A percentile compares a stretch with the other conserved stretches of the same genome.
phyloP scores from a whole-genome alignment of 2,888 invertebrate species.

The Selenia dentaria region DNA sequence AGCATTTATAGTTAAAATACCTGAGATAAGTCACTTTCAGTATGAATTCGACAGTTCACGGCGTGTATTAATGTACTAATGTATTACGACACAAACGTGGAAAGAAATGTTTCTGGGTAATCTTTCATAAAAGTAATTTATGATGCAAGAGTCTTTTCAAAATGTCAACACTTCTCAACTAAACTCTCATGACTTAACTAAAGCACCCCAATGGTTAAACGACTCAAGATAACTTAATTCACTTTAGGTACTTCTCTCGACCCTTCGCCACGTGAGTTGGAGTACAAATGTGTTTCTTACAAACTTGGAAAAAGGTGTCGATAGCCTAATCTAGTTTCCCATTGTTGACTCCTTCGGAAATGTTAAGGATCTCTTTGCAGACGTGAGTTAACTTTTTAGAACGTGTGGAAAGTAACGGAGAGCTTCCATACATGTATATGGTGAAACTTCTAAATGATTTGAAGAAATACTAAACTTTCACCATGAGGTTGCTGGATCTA shows the following conservation, averaged over 20 bases:
- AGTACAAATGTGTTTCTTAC: slow-evolving; percentile 33
- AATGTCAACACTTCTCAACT: neutral
- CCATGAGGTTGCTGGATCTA: too few species aligned
- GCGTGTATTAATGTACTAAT: too few species aligned
- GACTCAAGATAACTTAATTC: slow-evolving; percentile 34
- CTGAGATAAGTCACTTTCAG: too few species aligned
- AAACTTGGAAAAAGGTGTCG: slow-evolving; percentile 37
- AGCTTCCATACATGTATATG: too few species aligned
- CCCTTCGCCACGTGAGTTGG: slow-evolving; percentile 35
- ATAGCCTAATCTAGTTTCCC: slow-evolving; percentile 45
- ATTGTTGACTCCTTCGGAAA: slow-evolving; percentile 39
- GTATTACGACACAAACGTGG: too few species aligned
- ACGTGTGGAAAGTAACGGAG: slow-evolving; percentile 2
- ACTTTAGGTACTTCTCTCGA: slow-evolving; percentile 29
- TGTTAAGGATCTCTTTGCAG: slow-evolving; percentile 35
- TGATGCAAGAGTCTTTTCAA: too few species aligned
- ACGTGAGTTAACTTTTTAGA: slow-evolving; percentile 32
- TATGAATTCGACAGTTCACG: too few species aligned
- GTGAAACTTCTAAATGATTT: too few species aligned
- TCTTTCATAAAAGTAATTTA: too few species aligned
- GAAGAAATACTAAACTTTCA: too few species aligned
- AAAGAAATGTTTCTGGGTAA: too few species aligned
- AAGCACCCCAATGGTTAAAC: slow-evolving; percentile 25
- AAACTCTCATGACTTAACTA: slow-evolving; percentile 9
- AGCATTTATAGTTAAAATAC: too few species aligned